Evolutionary conservation across 2,113 vertebrate species (phyloP).

Genomic region (Leucopternis melanops): DNA sequence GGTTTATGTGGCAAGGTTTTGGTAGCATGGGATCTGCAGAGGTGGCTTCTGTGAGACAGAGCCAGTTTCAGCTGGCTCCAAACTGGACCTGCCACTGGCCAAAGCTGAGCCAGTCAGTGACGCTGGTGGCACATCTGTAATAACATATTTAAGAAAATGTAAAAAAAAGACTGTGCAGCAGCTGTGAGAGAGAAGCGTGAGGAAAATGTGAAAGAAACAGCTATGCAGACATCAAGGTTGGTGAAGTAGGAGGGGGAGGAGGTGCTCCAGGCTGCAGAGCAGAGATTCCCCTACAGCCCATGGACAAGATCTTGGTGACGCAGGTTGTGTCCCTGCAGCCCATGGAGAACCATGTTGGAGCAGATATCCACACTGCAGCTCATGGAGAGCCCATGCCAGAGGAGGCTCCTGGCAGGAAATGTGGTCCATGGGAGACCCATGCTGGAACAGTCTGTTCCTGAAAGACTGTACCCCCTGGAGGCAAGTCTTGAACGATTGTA

Average conservation of each 20-base stretch:
- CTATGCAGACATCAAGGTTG: not conserved
- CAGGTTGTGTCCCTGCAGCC: not conserved
- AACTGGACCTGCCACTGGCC: not conserved
- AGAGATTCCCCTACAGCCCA: not conserved
- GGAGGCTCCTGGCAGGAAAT: not conserved
- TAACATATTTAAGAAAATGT: not conserved
- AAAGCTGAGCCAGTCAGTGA: not conserved
- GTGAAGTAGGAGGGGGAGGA: not conserved
- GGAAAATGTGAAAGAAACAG: not conserved
- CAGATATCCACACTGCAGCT: not conserved
- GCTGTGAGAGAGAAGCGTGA: not conserved
- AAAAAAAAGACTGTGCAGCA: not conserved
- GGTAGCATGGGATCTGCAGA: not conserved
- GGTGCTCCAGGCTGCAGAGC: not conserved
- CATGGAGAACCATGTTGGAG: not conserved
- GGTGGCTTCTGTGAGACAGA: not conserved
- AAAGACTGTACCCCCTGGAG: not conserved
- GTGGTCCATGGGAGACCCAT: no score
- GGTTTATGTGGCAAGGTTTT: not conserved
- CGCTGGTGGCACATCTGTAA: fast-evolving
- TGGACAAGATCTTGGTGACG: not conserved
- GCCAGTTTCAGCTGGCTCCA: not conserved
- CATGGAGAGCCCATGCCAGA: not conserved
- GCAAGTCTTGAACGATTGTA: not conserved
- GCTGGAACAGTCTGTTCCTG: not conserved